These are phyloP conservation scores for Diprion similis DNA, from an alignment of 1,140 invertebrate species.

Conservation along the genomic window DNA sequence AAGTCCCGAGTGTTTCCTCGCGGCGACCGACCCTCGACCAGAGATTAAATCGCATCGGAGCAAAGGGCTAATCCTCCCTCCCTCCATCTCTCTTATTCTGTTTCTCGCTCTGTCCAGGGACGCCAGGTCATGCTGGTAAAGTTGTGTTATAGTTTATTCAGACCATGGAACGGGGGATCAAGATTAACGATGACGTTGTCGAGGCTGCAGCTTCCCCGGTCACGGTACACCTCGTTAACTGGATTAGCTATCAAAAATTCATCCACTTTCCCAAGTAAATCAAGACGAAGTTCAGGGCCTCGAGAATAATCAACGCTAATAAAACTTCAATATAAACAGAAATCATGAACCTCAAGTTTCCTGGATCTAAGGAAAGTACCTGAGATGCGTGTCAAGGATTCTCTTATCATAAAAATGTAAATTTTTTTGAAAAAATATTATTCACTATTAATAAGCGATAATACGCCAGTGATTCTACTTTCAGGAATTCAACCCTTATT, in stretches of 20 bases:
- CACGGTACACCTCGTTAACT: not conserved
- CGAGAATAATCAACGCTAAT: too few species aligned
- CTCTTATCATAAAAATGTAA: too few species aligned
- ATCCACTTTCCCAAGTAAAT: not conserved
- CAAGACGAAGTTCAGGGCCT: too few species aligned
- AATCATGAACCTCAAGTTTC: too few species aligned
- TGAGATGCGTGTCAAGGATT: too few species aligned
- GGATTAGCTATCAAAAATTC: not conserved
- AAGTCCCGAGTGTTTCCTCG: too few species aligned
- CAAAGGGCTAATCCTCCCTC: slow-evolving; percentile 51
- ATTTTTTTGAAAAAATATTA: too few species aligned
- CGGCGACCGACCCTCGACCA: slow-evolving; percentile 42
- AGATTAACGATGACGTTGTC: slow-evolving; percentile 10
- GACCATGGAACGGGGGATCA: not conserved
- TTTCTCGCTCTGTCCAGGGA: slow-evolving; percentile 15
- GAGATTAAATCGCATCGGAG: slow-evolving; percentile 53
- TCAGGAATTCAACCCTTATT: too few species aligned
- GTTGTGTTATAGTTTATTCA: slow-evolving; percentile 11
- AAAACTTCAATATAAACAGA: too few species aligned
- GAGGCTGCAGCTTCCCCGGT: not conserved
- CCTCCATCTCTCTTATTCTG: slow-evolving; percentile 20
- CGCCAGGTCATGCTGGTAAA: not conserved
- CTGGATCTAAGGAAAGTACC: too few species aligned
- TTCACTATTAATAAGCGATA: too few species aligned
- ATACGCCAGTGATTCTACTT: too few species aligned